Percentiles rank a stretch among this genome's conserved stretches.
phyloP scores from a whole-genome alignment of 2,113 vertebrate genomes.

The Globicephala melas region DNA sequence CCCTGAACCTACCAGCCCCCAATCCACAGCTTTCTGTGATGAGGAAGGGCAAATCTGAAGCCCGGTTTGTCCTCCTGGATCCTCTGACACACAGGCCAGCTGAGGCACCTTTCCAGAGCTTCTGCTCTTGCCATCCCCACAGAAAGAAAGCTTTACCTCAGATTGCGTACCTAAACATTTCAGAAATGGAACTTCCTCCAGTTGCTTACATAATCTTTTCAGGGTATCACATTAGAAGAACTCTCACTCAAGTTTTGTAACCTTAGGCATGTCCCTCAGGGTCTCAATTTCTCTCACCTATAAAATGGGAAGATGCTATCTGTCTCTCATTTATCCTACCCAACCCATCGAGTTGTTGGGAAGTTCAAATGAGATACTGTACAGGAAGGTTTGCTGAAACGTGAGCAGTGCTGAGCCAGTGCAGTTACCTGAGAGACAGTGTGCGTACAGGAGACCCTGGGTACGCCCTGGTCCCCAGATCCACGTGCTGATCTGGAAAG shows the following conservation, averaged over 20 bases:
- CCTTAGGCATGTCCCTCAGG: not conserved
- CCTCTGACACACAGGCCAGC: not conserved
- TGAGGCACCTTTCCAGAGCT: slow-evolving; percentile 40
- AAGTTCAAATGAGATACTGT: not conserved
- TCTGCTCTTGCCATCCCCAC: slow-evolving; percentile 1
- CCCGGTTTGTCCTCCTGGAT: not conserved
- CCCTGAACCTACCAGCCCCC: not conserved
- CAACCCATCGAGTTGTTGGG: not conserved
- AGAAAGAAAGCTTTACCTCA: slow-evolving; percentile 35
- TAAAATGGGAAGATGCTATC: not conserved
- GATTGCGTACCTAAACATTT: not conserved
- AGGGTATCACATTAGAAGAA: not conserved
- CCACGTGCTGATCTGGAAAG: not conserved
- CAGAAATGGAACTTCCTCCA: slow-evolving; percentile 51
- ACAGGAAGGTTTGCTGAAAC: not conserved
- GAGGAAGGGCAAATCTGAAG: not conserved
- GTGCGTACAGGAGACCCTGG: not conserved
- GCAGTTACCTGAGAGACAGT: not conserved
- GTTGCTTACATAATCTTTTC: not conserved
- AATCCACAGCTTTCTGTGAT: not conserved
- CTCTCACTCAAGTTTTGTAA: not conserved
- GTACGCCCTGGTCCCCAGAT: too few species aligned
- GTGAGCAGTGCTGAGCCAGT: not conserved
- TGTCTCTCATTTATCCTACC: not conserved
- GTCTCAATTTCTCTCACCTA: not conserved